Conservation (phyloP, 1,140 invertebrate species). For the Lamellibrachia luymesi region DNA sequence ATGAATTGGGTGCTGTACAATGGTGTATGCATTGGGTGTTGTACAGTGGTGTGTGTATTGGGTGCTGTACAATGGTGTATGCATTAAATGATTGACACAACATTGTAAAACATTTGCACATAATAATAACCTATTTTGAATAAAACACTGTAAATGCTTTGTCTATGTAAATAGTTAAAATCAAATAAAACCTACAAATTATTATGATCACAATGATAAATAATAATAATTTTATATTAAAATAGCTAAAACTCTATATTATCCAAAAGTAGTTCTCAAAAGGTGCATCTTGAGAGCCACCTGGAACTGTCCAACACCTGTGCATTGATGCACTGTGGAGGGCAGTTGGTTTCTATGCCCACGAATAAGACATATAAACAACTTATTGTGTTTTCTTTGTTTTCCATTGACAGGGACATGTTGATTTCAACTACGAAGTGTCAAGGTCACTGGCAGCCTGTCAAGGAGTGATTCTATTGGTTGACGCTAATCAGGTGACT, state of each 20-base stretch:
- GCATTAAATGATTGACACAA: no score
- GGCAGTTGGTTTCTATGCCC: neutral
- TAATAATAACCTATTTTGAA: no score
- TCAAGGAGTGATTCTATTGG: constrained; percentile 89
- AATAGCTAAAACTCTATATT: neutral
- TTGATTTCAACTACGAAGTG: constrained; percentile 97
- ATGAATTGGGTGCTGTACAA: no score
- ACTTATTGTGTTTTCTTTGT: constrained; percentile 6
- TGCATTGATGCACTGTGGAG: neutral
- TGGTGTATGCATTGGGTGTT: no score
- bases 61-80: no score
- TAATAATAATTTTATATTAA: neutral
- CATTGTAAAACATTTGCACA: no score
- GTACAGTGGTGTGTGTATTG: no score
- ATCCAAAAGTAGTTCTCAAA: neutral
- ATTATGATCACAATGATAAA: neutral
- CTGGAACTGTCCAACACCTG: neutral
- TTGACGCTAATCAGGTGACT: constrained; percentile 80
- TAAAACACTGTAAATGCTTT: no score
- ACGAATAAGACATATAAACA: neutral
- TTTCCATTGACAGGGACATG: constrained; percentile 72
- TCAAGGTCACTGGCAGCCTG: constrained; percentile 80
- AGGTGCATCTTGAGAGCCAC: neutral
- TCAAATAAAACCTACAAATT: no score
- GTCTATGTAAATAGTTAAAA: no score